Evolutionary conservation across 2,797 vertebrate genomes (phyloP).

Genomic region (Bradypus variegatus): DNA sequence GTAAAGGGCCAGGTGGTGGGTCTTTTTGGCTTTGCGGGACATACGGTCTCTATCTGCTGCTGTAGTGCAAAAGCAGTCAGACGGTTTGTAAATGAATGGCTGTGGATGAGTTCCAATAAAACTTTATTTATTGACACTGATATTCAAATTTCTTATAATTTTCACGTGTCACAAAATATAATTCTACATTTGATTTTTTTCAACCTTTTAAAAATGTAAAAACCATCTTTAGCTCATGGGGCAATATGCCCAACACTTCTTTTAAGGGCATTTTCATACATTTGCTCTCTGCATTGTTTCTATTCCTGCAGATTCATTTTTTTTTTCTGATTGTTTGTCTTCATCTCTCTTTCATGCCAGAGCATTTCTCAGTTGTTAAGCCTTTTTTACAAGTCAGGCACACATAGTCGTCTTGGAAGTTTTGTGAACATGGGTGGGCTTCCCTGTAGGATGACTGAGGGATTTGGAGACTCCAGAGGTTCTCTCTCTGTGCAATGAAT

Average conservation of each 20-base stretch:
- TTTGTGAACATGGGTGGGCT: neutral
- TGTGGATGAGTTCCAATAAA: neutral
- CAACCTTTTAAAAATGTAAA: no score
- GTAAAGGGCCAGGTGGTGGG: neutral
- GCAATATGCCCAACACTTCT: neutral
- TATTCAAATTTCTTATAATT: neutral
- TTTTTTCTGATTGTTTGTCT: neutral
- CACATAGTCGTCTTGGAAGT: accelerated
- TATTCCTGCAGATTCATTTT: neutral
- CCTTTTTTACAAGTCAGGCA: neutral
- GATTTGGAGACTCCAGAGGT: neutral
- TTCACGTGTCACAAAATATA: neutral
- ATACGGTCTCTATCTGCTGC: neutral
- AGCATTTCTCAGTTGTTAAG: neutral
- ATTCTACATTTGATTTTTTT: neutral
- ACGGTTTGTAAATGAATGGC: no score
- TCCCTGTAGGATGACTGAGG: no score
- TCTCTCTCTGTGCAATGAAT: neutral
- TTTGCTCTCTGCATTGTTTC: neutral
- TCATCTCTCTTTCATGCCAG: neutral
- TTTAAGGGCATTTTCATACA: neutral
- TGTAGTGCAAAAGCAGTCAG: no score
- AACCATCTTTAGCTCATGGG: neutral
- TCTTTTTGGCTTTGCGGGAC: neutral
- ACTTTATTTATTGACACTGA: neutral